Evolutionary conservation across 1,140 invertebrate genomes (phyloP), one percentile per base, ranked within the genome.

Genomic region (Drosophila fuyamai): DNA sequence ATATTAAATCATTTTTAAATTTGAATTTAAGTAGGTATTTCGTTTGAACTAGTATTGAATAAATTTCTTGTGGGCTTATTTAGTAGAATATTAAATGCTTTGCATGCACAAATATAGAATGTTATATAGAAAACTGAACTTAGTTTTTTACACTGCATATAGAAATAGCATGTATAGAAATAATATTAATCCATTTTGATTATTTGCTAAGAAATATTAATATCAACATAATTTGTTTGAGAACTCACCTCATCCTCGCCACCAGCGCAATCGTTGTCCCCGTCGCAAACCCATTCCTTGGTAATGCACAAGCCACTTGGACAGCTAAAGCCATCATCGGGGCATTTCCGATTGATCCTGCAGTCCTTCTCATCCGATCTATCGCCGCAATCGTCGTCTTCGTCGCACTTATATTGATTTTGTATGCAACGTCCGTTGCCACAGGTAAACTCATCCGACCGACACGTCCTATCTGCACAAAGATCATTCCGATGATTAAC

Each of bases 401-500:
- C 94, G 92, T 99, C 97, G 91, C 98, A 99, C 6, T 95, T 94
- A 97, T 97, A 98, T 38, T 94, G 93, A 59, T 95, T 94, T 79
- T 97, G 97, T 65, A 98, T 97, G 91, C 97, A 98, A 62, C 96
- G 95, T n/a, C 97, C 96, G 84, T 97, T 97, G 36, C 94, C 94
- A 92, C 97, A 98, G 2, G 96, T 97, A 91, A 98, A 98, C 91
- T 98, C 96, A 86, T 98, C 97, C 9, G 96, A 95, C 54, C 97
- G 95, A 92, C 97, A 98, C 4, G 96, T 97, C 82, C 96, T 95
- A 94, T 97, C 96, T 97, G 61, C 35, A 56, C 36, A 16, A 35
- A 48, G 60, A 29, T 32, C 13, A 48, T 16, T 41, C 10, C 14
- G n/a, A 50, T 40, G 2, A 77, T 70, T 53, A 70, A 51, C 47